phyloP scores from a whole-genome alignment of 1,140 invertebrate species.

The Psix sp. region DNA sequence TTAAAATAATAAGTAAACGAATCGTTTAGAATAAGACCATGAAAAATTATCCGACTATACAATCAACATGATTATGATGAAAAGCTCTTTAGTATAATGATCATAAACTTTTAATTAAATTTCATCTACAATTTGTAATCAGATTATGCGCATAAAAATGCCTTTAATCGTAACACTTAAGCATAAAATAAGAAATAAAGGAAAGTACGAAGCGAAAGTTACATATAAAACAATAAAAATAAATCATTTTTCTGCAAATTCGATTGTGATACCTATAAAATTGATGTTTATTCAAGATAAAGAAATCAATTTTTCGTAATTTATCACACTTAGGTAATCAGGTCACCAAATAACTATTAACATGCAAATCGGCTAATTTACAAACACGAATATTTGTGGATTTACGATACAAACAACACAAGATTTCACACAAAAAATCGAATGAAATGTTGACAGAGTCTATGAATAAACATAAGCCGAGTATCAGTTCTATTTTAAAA shows the following conservation, averaged over 20 bases:
- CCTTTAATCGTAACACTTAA: too few relatives aligned
- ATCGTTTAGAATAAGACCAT: too few relatives aligned
- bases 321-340: conserved; percentile 12
- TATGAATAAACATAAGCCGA: conserved; percentile 41
- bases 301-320: conserved; percentile 1
- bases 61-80: too few relatives aligned
- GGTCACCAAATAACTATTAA: conserved; percentile 10
- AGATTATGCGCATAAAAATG: too few relatives aligned
- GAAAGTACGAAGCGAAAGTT: too few relatives aligned
- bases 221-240: too few relatives aligned
- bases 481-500: conserved; percentile 25
- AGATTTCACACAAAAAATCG: conserved; percentile 7
- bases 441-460: conserved; percentile 18
- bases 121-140: too few relatives aligned
- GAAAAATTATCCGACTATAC: too few relatives aligned
- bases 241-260: neutral
- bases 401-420: conserved; percentile 15
- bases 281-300: neutral
- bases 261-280: neutral
- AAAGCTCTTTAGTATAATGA: too few relatives aligned
- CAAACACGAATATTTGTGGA: conserved; percentile 20
- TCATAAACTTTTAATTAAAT: too few relatives aligned
- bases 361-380: conserved; percentile 24
- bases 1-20: too few relatives aligned
- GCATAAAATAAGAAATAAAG: too few relatives aligned